Evolutionary conservation across 2,113 vertebrate genomes (phyloP), one percentile per base, ranked within the genome.

Genomic region (Zootoca vivipara): DNA sequence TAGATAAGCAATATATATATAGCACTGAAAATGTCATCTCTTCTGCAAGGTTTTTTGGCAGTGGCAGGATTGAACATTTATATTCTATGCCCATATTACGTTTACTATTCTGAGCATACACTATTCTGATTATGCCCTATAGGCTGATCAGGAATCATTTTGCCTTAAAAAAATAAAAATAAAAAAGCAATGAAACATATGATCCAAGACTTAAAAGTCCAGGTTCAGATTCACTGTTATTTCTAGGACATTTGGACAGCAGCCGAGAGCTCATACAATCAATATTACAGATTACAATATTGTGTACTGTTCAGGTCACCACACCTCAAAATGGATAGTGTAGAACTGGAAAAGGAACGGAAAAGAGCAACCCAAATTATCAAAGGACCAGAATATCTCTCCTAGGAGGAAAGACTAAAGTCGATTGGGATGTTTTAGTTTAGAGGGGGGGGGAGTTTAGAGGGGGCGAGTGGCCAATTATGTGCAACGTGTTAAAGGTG

Each of bases 1-100:
- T 62, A 87, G 89, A 85, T 18, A 89, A 90, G 42, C n/a, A 88
- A 86, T 78, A 92, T 87, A 88, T 38, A 80, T 82, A 52, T 1
- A 86, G 72, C 30, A 82, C 8, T 74, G 78, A 90, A 92, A 91
- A 85, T 75, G 20, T 35, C 58, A 85, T 78, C 7, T 89, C 52
- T 87, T 86, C 67, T 89, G 65, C 81, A 93, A 89, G 8, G 78
- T 42, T 85, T 85, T 93, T 86, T 35, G 5, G 81, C 83, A 86
- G 35, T 89, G 33, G 8, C 20, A 93, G 8, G 15, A 33, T 0
- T 86, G 33, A 79, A 81, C n/a, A 87, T 85, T 89, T 75, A 35
- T 22, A 82, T 65, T 4, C 38, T 65, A 35, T 80, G 8, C 8
- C 78, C 26, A 81, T 28, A 58, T 35, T 30, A 18, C 0, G 3